Conservation (phyloP, 2,797 vertebrate species). For the Catostomus latipinnis region DNA sequence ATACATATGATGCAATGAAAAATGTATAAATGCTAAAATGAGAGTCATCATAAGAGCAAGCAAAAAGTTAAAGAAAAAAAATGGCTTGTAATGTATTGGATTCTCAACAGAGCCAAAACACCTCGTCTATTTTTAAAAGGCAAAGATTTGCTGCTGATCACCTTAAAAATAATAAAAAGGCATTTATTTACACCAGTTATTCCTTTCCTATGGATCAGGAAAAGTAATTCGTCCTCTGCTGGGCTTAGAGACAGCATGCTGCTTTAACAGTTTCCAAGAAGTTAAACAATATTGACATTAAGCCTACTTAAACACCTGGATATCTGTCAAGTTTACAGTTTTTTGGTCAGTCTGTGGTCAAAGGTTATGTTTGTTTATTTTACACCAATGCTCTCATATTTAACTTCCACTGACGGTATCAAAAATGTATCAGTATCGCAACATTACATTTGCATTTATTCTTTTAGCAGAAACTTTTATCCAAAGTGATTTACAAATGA, state of each 20-base stretch:
- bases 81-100: no score
- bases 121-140: no score
- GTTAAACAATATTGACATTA: constrained; percentile 10
- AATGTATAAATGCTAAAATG: background rate
- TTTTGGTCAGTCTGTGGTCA: background rate
- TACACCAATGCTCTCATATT: background rate
- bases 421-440: no score
- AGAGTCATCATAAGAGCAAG: background rate
- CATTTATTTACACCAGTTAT: background rate
- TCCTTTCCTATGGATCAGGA: background rate
- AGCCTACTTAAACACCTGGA: constrained; percentile 25
- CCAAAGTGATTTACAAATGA: no score
- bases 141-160: background rate
- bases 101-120: no score
- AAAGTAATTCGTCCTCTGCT: background rate
- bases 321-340: background rate
- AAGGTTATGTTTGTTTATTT: constrained; percentile 6
- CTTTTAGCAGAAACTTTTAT: no score
- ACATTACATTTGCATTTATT: no score
- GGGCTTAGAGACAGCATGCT: background rate
- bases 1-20: background rate
- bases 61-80: background rate
- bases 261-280: background rate
- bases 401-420: background rate
- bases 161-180: background rate